Evolutionary conservation across 2,888 invertebrate species (phyloP).

Genomic region (Mythimna pallens): DNA sequence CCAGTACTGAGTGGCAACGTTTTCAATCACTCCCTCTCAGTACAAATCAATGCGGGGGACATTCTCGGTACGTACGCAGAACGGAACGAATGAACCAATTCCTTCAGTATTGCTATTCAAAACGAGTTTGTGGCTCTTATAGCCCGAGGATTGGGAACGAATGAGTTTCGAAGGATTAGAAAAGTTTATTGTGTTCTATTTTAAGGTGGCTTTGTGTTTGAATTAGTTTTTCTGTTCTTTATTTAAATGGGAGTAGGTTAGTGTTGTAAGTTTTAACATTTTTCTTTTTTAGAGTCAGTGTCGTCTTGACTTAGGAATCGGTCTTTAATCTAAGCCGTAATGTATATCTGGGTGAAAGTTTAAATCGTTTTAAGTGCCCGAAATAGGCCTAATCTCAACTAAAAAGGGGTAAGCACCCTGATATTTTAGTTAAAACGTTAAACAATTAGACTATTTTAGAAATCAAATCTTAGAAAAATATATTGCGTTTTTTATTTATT

Average conservation of each 20-base stretch:
- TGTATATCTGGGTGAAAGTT: no score
- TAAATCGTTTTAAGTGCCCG: not conserved
- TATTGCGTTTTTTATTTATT: no score
- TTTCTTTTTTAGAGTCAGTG: not conserved
- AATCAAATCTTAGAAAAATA: no score
- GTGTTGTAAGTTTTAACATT: constrained; percentile 28
- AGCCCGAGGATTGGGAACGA: constrained; percentile 55
- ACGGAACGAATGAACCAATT: constrained; percentile 63
- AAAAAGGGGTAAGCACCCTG: not conserved
- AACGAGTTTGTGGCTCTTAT: constrained; percentile 63
- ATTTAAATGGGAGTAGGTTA: constrained; percentile 39
- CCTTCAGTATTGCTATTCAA: constrained; percentile 66
- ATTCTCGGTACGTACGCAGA: constrained; percentile 41
- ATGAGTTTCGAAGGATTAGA: constrained; percentile 62
- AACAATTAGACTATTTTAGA: not conserved
- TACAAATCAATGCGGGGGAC: constrained; percentile 63
- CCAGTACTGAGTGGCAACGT: constrained; percentile 52
- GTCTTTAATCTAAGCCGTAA: not conserved
- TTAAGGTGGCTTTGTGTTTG: constrained; percentile 53
- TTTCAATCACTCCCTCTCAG: constrained; percentile 71
- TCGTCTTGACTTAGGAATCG: not conserved
- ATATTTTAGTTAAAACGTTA: not conserved
- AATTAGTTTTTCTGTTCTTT: constrained; percentile 49
- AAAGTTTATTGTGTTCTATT: constrained; percentile 62
- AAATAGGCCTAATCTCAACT: not conserved